A percentile compares a stretch with the other conserved stretches of the same genome.
Conservation (phyloP, 2,888 invertebrate species). For the Drosophila birchii region DNA sequence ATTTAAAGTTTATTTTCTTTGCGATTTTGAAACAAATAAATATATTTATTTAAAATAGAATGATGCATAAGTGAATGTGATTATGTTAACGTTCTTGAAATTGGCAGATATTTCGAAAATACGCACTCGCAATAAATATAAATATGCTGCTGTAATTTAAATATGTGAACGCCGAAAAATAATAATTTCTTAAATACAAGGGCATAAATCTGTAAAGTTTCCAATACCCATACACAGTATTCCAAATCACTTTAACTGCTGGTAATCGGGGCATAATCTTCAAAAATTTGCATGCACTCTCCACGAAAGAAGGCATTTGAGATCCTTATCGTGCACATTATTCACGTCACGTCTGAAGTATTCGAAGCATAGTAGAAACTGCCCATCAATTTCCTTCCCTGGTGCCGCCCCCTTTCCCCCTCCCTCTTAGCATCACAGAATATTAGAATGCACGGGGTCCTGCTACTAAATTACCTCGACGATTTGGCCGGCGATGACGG, state of each 20-base stretch:
- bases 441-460: conserved; percentile 65
- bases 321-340: conserved; percentile 81
- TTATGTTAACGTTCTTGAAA: conserved; percentile 19
- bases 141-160: conserved; percentile 23
- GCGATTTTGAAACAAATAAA: conserved; percentile 10
- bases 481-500: conserved; percentile 57
- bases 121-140: background rate
- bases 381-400: conserved; percentile 67
- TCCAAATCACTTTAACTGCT: conserved; percentile 75
- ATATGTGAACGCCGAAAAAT: conserved; percentile 15
- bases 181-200: conserved; percentile 16
- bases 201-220: conserved; percentile 39
- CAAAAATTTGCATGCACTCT: conserved; percentile 81
- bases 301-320: conserved; percentile 69
- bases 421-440: conserved; percentile 17
- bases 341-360: conserved; percentile 82
- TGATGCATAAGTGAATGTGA: background rate
- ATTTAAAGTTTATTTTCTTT: conserved; percentile 2
- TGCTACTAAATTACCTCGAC: conserved; percentile 60
- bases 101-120: conserved; percentile 7
- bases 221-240: conserved; percentile 21
- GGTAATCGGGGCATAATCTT: conserved; percentile 83
- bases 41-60: background rate
- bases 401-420: conserved; percentile 19
- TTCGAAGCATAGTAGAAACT: conserved; percentile 63